These are phyloP conservation scores for Criorhina ranunculi DNA, from an alignment of 2,888 invertebrate genomes.

Conservation along the genomic window DNA sequence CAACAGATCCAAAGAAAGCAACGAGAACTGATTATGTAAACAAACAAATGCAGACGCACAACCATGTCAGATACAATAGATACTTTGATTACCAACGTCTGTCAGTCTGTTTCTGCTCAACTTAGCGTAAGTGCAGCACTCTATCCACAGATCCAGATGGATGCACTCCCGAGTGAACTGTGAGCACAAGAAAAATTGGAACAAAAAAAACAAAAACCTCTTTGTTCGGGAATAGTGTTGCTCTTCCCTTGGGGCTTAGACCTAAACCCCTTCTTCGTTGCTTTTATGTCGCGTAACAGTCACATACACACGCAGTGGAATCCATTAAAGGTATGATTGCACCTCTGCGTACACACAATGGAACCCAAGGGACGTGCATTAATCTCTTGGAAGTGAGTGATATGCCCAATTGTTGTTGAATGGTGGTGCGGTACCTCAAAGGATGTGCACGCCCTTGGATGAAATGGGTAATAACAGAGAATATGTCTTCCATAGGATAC, in stretches of 20 bases:
- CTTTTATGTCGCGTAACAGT: neutral
- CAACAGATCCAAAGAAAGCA: slow-evolving; percentile 40
- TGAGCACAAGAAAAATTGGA: neutral
- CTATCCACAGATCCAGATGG: slow-evolving; percentile 39
- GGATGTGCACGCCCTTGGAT: slow-evolving; percentile 52
- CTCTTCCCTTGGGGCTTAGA: neutral
- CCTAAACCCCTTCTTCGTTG: slow-evolving; percentile 16
- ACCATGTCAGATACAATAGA: slow-evolving; percentile 66
- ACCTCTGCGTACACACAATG: slow-evolving; percentile 52
- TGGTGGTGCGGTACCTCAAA: slow-evolving; percentile 1
- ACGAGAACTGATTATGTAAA: slow-evolving; percentile 57
- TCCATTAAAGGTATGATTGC: slow-evolving; percentile 58
- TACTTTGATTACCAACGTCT: slow-evolving; percentile 40
- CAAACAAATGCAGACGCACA: slow-evolving; percentile 55
- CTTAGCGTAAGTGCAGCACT: neutral
- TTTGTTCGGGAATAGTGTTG: neutral
- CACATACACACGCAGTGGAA: slow-evolving; percentile 11
- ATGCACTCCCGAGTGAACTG: slow-evolving; percentile 42
- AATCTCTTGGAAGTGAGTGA: slow-evolving; percentile 57
- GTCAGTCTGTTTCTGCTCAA: slow-evolving; percentile 24
- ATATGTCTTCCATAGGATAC: slow-evolving; percentile 43
- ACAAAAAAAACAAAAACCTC: neutral
- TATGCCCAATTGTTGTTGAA: slow-evolving; percentile 38
- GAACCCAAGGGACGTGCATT: slow-evolving; percentile 42
- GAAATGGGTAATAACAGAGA: slow-evolving; percentile 37